Evolutionary conservation across 2,797 vertebrate species (phyloP).

Genomic region (Dicrostonyx torquatus): DNA sequence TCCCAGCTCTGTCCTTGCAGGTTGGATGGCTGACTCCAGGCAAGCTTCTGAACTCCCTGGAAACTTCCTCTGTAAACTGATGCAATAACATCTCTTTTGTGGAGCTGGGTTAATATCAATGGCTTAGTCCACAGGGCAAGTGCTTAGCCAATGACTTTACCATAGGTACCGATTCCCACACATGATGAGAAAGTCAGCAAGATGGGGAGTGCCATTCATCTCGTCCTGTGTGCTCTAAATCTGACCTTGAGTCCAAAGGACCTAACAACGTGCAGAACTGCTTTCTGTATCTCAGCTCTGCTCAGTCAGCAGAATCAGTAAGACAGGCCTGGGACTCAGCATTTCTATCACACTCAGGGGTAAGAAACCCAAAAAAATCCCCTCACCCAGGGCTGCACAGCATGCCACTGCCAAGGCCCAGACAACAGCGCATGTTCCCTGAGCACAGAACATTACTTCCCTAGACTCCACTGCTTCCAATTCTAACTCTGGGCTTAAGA

Average conservation of each 20-base stretch:
- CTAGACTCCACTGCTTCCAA: not conserved
- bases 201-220: not conserved
- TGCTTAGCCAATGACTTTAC: not conserved
- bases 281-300: not conserved
- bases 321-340: not conserved
- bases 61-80: not conserved
- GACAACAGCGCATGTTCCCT: not conserved
- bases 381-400: not conserved
- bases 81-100: not conserved
- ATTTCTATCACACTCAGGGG: not conserved
- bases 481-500: conserved; percentile 9
- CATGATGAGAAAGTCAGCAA: not conserved
- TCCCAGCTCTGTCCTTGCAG: not conserved
- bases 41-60: not conserved
- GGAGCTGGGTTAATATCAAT: not conserved
- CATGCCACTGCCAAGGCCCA: not conserved
- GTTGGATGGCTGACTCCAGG: not conserved
- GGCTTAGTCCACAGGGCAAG: not conserved
- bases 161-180: not conserved
- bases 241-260: not conserved
- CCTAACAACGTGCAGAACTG: not conserved
- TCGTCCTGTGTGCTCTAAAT: not conserved
- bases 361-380: not conserved
- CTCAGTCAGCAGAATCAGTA: not conserved
- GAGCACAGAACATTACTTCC: not conserved